Percentiles rank a stretch among this genome's conserved stretches.
Conservation (phyloP, 2,113 vertebrate species). For the Pampusana beccarii region DNA sequence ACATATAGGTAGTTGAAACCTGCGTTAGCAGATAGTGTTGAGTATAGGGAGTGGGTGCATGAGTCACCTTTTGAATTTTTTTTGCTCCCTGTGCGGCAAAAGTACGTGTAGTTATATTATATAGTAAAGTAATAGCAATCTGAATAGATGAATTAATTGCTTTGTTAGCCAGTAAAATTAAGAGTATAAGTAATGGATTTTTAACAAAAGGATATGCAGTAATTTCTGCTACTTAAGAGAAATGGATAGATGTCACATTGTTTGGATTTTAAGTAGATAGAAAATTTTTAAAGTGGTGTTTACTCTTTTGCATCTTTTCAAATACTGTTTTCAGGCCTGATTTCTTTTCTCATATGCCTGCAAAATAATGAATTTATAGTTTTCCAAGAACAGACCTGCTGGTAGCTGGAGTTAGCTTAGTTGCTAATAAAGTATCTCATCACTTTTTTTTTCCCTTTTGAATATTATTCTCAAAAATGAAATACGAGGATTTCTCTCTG, state of each 20-base stretch:
- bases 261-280: background rate
- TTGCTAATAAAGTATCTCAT: background rate
- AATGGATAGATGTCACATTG: background rate
- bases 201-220: background rate
- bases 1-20: background rate
- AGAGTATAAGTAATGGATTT: background rate
- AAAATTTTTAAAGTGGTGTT: background rate
- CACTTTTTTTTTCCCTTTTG: background rate
- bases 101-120: background rate
- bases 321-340: background rate
- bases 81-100: background rate
- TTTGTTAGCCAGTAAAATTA: conserved; percentile 26
- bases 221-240: background rate
- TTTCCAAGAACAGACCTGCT: background rate
- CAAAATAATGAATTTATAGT: background rate
- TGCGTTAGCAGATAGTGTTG: background rate
- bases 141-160: background rate
- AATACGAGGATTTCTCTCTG: background rate
- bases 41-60: background rate
- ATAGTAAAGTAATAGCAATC: background rate
- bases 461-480: conserved; percentile 16
- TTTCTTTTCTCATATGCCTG: background rate
- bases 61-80: background rate
- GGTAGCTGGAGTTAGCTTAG: background rate
- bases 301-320: background rate